Evolutionary conservation across 2,113 vertebrate genomes (phyloP).

Genomic region (Sinocyclocheilus grahami): DNA sequence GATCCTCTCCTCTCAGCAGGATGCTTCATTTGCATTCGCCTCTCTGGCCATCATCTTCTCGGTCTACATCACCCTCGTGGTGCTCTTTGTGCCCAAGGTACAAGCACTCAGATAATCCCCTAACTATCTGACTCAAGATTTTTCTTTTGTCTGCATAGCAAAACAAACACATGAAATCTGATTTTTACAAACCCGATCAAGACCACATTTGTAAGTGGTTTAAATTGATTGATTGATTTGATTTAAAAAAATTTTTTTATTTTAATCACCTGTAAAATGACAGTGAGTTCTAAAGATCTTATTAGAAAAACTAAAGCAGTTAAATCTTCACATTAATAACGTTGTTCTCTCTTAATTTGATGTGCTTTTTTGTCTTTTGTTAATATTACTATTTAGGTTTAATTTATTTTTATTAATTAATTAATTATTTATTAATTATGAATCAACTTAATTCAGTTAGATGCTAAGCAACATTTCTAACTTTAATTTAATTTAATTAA

Average conservation of each 20-base stretch:
- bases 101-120: background rate
- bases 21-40: conserved; percentile 93
- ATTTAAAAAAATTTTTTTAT: no score
- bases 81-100: conserved; percentile 97
- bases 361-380: no score
- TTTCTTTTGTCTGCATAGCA: no score
- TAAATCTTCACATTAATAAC: background rate
- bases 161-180: no score
- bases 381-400: no score
- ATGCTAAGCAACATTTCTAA: no score
- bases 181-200: no score
- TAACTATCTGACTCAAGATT: no score
- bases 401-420: background rate
- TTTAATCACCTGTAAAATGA: background rate
- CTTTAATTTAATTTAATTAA: background rate
- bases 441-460: no score
- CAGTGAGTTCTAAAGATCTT: background rate
- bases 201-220: no score
- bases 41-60: conserved; percentile 91
- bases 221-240: no score
- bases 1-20: conserved; percentile 96
- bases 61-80: conserved; percentile 93
- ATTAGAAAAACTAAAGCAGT: background rate
- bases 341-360: background rate
- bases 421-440: no score